phyloP scores from a whole-genome alignment of 2,797 vertebrate genomes.

The Microchirus variegatus region DNA sequence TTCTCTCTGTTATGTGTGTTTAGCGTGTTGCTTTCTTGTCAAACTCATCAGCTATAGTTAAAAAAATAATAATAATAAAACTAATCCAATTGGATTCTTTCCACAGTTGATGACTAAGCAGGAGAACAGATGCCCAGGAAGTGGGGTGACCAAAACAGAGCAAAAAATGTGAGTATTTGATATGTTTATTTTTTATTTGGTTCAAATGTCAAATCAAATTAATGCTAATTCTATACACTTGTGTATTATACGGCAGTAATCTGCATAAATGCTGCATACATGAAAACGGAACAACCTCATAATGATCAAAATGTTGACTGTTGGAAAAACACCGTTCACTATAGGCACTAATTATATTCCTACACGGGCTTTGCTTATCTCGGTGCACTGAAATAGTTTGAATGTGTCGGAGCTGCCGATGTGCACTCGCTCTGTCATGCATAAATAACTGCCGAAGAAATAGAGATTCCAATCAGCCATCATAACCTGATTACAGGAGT shows the following conservation, averaged over 20 bases:
- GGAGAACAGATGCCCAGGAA: too few species aligned
- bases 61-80: too few species aligned
- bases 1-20: too few species aligned
- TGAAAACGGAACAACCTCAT: not conserved
- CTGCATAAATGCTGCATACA: not conserved
- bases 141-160: too few species aligned
- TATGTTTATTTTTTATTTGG: too few species aligned
- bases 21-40: too few species aligned
- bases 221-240: too few species aligned
- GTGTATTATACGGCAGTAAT: not conserved
- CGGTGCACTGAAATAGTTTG: constrained; percentile 1
- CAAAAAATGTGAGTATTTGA: too few species aligned
- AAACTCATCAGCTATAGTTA: too few species aligned
- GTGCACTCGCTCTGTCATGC: constrained; percentile 9
- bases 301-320: constrained; percentile 6
- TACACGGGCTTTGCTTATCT: constrained; percentile 25
- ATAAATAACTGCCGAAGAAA: constrained; percentile 21
- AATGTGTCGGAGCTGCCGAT: constrained; percentile 20
- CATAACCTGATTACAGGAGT: constrained; percentile 45
- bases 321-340: constrained; percentile 26
- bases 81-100: too few species aligned
- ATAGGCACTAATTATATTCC: constrained; percentile 33
- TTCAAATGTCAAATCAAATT: too few species aligned
- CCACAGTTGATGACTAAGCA: too few species aligned
- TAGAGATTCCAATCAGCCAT: constrained; percentile 35